Conservation (phyloP, 2,888 invertebrate species). For the Morpho achilles region DNA sequence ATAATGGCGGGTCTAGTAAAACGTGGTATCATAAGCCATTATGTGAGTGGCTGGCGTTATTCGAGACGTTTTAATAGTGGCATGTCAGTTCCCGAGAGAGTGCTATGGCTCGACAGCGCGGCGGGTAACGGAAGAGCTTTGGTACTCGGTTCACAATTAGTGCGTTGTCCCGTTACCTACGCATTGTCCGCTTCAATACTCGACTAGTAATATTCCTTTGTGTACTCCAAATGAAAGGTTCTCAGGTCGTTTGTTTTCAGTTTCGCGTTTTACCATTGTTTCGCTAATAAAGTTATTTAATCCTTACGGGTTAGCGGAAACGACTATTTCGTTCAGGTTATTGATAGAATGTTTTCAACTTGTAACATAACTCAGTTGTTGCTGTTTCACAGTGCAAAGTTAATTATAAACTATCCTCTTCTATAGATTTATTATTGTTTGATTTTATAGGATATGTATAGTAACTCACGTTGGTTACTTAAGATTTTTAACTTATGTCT, state of each 20-base stretch:
- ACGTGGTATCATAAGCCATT: constrained; percentile 19
- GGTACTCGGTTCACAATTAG: constrained; percentile 68
- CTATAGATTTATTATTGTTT: no score
- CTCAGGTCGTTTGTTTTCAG: constrained; percentile 55
- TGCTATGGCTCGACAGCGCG: constrained; percentile 34
- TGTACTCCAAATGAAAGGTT: constrained; percentile 57
- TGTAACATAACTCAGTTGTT: neutral
- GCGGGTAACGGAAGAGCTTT: constrained; percentile 61
- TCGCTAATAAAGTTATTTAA: constrained; percentile 28
- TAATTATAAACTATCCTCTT: no score
- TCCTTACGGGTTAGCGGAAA: constrained; percentile 9
- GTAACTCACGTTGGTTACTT: no score
- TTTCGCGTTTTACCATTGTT: constrained; percentile 52
- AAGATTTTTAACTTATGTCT: no score
- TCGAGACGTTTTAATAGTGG: constrained; percentile 35
- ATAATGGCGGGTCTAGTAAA: constrained; percentile 18
- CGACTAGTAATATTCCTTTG: constrained; percentile 63
- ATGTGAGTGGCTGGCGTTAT: constrained; percentile 21
- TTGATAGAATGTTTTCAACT: constrained; percentile 4
- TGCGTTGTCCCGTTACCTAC: constrained; percentile 67
- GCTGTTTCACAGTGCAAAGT: neutral
- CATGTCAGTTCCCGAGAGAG: constrained; percentile 40
- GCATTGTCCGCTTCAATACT: constrained; percentile 68
- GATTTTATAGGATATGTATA: no score
- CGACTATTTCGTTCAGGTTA: constrained; percentile 10